Evolutionary conservation across 2,797 vertebrate species (phyloP).

Genomic region (Urocyon cinereoargenteus): DNA sequence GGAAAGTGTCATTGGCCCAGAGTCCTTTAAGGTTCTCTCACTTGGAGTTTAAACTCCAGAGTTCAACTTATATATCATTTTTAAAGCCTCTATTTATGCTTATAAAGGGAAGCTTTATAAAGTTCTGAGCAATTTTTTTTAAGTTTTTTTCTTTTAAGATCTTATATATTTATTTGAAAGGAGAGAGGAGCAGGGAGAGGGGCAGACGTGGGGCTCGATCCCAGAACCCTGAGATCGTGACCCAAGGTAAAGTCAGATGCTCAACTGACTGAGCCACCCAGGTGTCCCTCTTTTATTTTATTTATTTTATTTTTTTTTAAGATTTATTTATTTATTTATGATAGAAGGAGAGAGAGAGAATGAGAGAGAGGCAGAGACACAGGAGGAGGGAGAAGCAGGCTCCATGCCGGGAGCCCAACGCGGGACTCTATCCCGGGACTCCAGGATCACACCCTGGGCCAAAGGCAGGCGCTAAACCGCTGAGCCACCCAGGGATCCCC

Average conservation of each 20-base stretch:
- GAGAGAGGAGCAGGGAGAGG: neutral
- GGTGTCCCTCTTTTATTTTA: too few species aligned
- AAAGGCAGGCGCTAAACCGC: neutral
- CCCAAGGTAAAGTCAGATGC: too few species aligned
- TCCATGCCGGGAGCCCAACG: neutral
- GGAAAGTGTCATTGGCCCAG: neutral
- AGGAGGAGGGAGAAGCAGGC: neutral
- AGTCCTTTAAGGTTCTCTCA: neutral
- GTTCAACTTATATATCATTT: neutral
- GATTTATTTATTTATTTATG: too few species aligned
- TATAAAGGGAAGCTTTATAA: neutral
- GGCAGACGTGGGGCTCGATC: neutral
- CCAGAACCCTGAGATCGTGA: too few species aligned
- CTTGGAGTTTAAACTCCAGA: slow-evolving; percentile 25
- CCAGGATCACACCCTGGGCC: neutral
- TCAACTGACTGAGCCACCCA: too few species aligned
- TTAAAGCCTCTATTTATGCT: neutral
- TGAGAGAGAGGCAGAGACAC: too few species aligned
- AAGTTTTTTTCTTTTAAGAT: neutral
- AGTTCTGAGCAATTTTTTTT: neutral
- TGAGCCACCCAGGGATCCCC: neutral
- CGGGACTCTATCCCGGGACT: neutral
- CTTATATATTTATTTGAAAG: neutral
- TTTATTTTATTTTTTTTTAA: too few species aligned
- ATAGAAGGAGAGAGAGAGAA: too few species aligned